phyloP scores from a whole-genome alignment of 2,113 vertebrate species.

The Pollachius pollachius region DNA sequence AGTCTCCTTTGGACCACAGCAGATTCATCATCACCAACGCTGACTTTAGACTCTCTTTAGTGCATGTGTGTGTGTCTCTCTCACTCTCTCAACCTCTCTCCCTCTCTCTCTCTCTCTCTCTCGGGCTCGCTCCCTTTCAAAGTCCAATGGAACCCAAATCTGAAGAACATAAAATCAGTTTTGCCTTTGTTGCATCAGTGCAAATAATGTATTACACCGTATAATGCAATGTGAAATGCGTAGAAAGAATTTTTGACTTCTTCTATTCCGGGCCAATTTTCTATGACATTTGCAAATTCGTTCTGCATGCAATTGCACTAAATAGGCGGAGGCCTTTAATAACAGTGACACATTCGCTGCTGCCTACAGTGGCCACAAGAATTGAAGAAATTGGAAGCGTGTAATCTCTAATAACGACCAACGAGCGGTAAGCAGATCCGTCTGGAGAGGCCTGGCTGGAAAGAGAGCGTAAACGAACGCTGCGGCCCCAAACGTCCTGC shows the following conservation, averaged over 20 bases:
- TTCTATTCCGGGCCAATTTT: not conserved
- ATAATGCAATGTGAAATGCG: not conserved
- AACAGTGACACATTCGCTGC: constrained; percentile 26
- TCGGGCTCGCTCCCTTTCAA: too few relatives aligned
- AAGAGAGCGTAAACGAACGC: constrained; percentile 55
- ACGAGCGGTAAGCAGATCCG: constrained; percentile 48
- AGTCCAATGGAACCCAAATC: not conserved
- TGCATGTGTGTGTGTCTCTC: not conserved
- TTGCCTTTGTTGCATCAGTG: not conserved
- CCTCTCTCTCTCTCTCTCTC: too few relatives aligned
- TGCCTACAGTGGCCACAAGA: constrained; percentile 18
- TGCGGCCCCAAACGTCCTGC: constrained; percentile 45
- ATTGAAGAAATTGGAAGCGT: constrained; percentile 36
- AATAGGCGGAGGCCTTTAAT: constrained; percentile 3
- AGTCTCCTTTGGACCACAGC: constrained; percentile 20
- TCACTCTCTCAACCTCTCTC: too few relatives aligned
- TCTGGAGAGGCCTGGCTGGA: constrained; percentile 43
- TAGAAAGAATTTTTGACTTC: not conserved
- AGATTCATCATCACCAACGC: constrained; percentile 27
- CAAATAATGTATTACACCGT: not conserved
- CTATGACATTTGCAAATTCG: not conserved
- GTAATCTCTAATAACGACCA: constrained; percentile 53
- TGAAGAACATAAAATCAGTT: not conserved
- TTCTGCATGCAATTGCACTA: not conserved
- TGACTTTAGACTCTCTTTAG: not conserved